Conservation (phyloP, 2,113 vertebrate genomes). For the Geococcyx californianus region DNA sequence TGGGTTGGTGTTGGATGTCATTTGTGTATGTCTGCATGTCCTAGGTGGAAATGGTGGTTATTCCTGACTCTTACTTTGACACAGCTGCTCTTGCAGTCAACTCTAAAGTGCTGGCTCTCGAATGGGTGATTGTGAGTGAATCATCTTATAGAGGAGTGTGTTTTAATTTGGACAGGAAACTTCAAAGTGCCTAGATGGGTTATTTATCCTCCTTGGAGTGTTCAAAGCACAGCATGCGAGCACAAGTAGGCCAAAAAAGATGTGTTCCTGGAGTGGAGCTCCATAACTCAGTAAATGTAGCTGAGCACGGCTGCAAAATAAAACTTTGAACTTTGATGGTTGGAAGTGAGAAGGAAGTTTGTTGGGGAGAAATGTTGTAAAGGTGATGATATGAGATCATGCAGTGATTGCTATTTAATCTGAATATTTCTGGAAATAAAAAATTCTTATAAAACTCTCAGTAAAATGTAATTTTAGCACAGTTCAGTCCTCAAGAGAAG, state of each 20-base stretch:
- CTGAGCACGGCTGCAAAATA: not conserved
- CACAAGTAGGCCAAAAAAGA: not conserved
- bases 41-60: not conserved
- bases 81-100: not conserved
- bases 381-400: not conserved
- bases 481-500: not conserved
- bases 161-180: not conserved
- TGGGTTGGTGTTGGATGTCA: not conserved
- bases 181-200: not conserved
- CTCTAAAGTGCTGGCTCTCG: not conserved
- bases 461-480: not conserved
- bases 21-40: not conserved
- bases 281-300: rapidly evolving
- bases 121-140: not conserved
- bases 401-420: not conserved
- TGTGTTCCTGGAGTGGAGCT: not conserved
- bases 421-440: not conserved
- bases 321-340: not conserved
- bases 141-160: not conserved
- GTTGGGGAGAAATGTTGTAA: not conserved
- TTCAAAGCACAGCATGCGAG: not conserved
- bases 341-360: not conserved
- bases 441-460: not conserved
- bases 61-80: not conserved
- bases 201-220: not conserved